Base-by-base conservation (phyloP, 92 coral and sea anemone genomes). In the Porites lobata region DNA sequence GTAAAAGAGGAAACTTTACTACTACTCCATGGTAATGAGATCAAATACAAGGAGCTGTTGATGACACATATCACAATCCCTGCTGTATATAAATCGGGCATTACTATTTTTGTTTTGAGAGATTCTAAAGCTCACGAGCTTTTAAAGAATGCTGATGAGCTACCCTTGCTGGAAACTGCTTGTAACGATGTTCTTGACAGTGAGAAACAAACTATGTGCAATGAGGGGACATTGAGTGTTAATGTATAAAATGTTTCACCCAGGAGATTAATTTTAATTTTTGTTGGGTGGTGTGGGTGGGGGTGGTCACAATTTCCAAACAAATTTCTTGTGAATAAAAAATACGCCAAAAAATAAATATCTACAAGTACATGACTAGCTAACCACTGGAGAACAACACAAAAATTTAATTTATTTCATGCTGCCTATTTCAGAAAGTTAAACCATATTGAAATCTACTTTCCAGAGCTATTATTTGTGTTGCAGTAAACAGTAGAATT, bases 41-140 rank as follows among this genome's bases (percentile, higher is more conserved):
- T 94, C 13, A 92, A 94, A 80, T 38, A 94, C 57, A 67, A 83
- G 19, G 95, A 87, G 24, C 78, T 92, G 64, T 21, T 77, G 19
- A 92, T 92, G 20, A 72, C 86, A 29, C 94, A 94, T 20, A 59
- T 94, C 19, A 90, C 83, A 0, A 92, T 94, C 50, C 98, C 98
- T 56, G 98, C 98, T n/a, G 92, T 66, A 18, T 94, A 94, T 77
- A 81, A 94, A 50, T 90, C 98, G 54, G 98, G 98, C 9, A 67
- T 94, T 21, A 92, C 95, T 24, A 61, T 94, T 19, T 94, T 94
- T 92, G 98, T 72, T 11, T 76, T 86, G 79, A 87, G 32, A 68
- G 88, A 87, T 53, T 87, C 98, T 3, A 57, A 58, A 53, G 95
- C 92, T 11, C 76, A 87, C 51, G 62, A 75, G 56, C 78, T 43